Percentiles rank a stretch among this genome's conserved stretches.
Evolutionary conservation across 2,113 vertebrate genomes (phyloP).

Genomic region (Takifugu flavidus): DNA sequence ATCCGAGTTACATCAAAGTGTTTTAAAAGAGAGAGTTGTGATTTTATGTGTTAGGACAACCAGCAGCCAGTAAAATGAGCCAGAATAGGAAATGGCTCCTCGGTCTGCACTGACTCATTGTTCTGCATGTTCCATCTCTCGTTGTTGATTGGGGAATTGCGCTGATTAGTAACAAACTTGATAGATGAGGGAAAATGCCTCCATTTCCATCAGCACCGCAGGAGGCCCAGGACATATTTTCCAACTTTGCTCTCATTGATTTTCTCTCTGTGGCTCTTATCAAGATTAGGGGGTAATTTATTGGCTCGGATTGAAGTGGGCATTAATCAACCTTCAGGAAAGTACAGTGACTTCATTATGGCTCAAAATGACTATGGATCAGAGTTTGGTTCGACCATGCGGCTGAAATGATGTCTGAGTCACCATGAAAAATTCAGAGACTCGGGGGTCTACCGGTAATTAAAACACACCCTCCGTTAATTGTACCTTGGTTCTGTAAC

Average conservation of each 20-base stretch:
- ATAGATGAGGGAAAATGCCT: constrained; percentile 59
- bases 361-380: constrained; percentile 36
- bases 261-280: constrained; percentile 67
- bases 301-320: constrained; percentile 54
- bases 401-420: constrained; percentile 4
- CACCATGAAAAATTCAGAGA: constrained; percentile 2
- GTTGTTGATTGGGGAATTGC: constrained; percentile 49
- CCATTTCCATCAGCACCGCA: constrained; percentile 59
- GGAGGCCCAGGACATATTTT: constrained; percentile 55
- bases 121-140: constrained; percentile 27
- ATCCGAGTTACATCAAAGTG: too few relatives aligned
- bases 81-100: constrained; percentile 18
- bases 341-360: constrained; percentile 49
- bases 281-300: constrained; percentile 70
- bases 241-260: constrained; percentile 63
- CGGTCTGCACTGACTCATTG: constrained; percentile 24
- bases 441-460: too few relatives aligned
- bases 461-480: too few relatives aligned
- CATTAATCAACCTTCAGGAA: constrained; percentile 66
- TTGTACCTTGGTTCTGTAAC: too few relatives aligned
- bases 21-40: too few relatives aligned
- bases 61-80: constrained; percentile 2
- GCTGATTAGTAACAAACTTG: constrained; percentile 49
- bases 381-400: constrained; percentile 4
- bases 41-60: too few relatives aligned